A percentile compares a stretch with the other conserved stretches of the same genome.
phyloP scores from a whole-genome alignment of 2,888 invertebrate species.

The Pardosa pseudoannulata region DNA sequence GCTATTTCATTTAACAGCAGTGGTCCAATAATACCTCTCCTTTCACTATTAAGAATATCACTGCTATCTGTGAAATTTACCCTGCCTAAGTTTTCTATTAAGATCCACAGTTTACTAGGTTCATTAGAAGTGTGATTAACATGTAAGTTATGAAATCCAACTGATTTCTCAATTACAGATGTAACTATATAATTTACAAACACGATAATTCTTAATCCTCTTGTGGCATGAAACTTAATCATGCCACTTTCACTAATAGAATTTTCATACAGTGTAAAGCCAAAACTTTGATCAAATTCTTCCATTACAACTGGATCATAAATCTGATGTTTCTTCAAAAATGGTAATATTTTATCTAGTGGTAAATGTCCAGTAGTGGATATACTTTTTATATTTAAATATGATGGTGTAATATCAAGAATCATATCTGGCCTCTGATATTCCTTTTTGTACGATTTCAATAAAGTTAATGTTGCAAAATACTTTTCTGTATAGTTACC shows the following conservation, averaged over 20 bases:
- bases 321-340: slow-evolving; percentile 5
- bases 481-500: slow-evolving; percentile 79
- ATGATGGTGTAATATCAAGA: neutral
- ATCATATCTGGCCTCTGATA: neutral
- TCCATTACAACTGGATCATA: slow-evolving; percentile 77
- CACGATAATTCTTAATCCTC: slow-evolving; percentile 80
- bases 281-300: slow-evolving; percentile 80
- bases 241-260: slow-evolving; percentile 72
- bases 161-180: slow-evolving; percentile 66
- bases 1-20: slow-evolving; percentile 78
- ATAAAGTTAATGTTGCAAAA: slow-evolving; percentile 25
- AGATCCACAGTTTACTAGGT: slow-evolving; percentile 76
- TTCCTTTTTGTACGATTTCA: slow-evolving; percentile 6
- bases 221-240: slow-evolving; percentile 74
- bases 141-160: slow-evolving; percentile 13
- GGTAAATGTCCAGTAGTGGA: neutral
- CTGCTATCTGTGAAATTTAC: slow-evolving; percentile 79
- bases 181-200: slow-evolving; percentile 76
- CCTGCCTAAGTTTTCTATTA: slow-evolving; percentile 80
- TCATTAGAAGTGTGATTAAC: slow-evolving; percentile 2
- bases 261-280: slow-evolving; percentile 81
- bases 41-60: slow-evolving; percentile 77
- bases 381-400: neutral
- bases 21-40: slow-evolving; percentile 79
- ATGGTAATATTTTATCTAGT: slow-evolving; percentile 8